Base-by-base conservation (phyloP, 2,797 vertebrate genomes). In the Euthynnus affinis region DNA sequence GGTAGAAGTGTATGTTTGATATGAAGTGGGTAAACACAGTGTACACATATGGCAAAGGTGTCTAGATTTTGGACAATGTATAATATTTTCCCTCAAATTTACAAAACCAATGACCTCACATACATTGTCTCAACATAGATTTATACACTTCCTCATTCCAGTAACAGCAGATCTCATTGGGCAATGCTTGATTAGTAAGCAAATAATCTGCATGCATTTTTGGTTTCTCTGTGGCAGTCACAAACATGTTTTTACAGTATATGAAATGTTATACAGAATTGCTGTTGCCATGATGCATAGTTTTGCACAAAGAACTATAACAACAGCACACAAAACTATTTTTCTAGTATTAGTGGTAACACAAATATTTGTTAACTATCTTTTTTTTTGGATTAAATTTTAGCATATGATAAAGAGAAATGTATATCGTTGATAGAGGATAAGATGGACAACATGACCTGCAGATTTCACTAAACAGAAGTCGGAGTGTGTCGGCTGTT, bases 401-500 rank as follows among this genome's bases (percentile, higher is more conserved):
- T 46, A 46, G 15, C 15, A 46, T 46, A 46, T 46, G 14, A 46
- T 48, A 48, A 48, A 17, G 17, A 17, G 17, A 48, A 48, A 6
- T 18, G 15, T 48, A 5, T 48, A 18, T 6, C 9, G 17, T 48
- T 18, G 44, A 48, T 46, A 6, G 4, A 6, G 15, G 15, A 46
- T 17, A 46, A 6, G 6, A 46, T 5, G 17, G 6, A 44, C 10
- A 52, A 20, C 22, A 20, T 37, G 75, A 64, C 5, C 9, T 67
- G 52, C 49, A 65, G 0, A 58, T 18, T 29, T 20, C 1, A 1
- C 2, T 10, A 8, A 42, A 48, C 52, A 44, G 67, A 34, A 55
- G 70, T 23, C 23, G 5, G 27, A 34, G 53, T 40, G 18, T 20
- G 51, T 32, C 49, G 78, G 89, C 65, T 27, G 51, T 63, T 64